Evolutionary conservation across 2,797 vertebrate species (phyloP).

Genomic region (Argentina silus): DNA sequence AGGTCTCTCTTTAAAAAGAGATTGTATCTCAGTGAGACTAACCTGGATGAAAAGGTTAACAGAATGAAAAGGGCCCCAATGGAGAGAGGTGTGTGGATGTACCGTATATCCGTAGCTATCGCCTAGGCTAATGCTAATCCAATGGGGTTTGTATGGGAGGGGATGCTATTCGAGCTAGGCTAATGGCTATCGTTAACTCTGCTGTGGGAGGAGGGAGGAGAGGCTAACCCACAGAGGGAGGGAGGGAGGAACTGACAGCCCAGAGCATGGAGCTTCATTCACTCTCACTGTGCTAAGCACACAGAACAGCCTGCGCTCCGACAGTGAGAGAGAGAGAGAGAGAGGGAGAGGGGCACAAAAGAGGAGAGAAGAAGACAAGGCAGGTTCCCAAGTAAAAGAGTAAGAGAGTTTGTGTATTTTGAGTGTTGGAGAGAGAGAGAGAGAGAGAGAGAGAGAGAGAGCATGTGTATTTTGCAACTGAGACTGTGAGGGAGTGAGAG

Average conservation of each 20-base stretch:
- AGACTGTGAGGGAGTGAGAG: neutral
- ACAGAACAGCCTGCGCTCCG: conserved; percentile 34
- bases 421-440: conserved; percentile 37
- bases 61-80: neutral
- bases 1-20: no score
- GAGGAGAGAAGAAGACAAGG: neutral
- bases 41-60: no score
- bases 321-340: conserved; percentile 5
- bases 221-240: conserved; percentile 68
- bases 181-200: neutral
- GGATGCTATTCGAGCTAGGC: conserved; percentile 4
- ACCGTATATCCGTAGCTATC: neutral
- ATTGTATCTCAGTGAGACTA: no score
- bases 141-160: conserved; percentile 30
- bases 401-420: neutral
- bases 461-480: neutral
- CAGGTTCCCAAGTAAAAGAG: conserved; percentile 5
- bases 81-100: no score
- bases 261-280: conserved; percentile 73
- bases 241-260: conserved; percentile 49
- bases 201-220: conserved; percentile 55
- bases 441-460: conserved; percentile 12
- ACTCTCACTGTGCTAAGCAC: conserved; percentile 53
- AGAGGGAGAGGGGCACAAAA: neutral
- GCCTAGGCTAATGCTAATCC: neutral